Base-by-base conservation (phyloP, 1,140 invertebrate genomes). In the Halyomorpha halys region DNA sequence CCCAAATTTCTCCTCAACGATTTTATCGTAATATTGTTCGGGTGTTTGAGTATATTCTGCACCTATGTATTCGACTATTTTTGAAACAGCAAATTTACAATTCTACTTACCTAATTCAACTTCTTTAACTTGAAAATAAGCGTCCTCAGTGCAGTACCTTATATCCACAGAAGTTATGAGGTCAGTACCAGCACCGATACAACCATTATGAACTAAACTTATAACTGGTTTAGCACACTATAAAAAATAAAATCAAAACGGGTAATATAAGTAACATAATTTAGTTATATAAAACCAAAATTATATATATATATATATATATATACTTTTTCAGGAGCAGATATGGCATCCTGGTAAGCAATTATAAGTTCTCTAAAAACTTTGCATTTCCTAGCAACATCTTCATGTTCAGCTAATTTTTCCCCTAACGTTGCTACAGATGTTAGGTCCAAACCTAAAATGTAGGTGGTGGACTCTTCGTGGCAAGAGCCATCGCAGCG, bases 41-140 rank as follows among this genome's bases (percentile, higher is more conserved):
- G n/a, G n/a, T n/a, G n/a, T n/a, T n/a, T n/a, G n/a, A n/a, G n/a
- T n/a, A n/a, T n/a, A n/a, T n/a, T n/a, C n/a, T n/a, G n/a, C n/a
- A n/a, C n/a, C n/a, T n/a, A n/a, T n/a, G n/a, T n/a, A n/a, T n/a
- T n/a, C n/a, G n/a, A n/a, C n/a, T n/a, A n/a, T n/a, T n/a, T n/a
- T n/a, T n/a, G n/a, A n/a, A n/a, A n/a, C n/a, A n/a, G n/a, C 6
- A 39, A 6, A 13, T 39, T 11, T 11, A 9, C 1, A 39, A 39
- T 11, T 39, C 11, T 11, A 56, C 45, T 67, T 68, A 77, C 77
- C 75, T 23, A 78, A 69, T 63, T 76, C 76, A 60, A 86, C 86
- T 80, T 96, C 91, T 75, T 94, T 94, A 9, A 96, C 83, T 78
- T 89, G 86, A 74, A 98, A 98, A 80, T 85, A 95, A 8, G 95